Conservation (phyloP, 2,888 invertebrate genomes). For the Drosophila infuscata region DNA sequence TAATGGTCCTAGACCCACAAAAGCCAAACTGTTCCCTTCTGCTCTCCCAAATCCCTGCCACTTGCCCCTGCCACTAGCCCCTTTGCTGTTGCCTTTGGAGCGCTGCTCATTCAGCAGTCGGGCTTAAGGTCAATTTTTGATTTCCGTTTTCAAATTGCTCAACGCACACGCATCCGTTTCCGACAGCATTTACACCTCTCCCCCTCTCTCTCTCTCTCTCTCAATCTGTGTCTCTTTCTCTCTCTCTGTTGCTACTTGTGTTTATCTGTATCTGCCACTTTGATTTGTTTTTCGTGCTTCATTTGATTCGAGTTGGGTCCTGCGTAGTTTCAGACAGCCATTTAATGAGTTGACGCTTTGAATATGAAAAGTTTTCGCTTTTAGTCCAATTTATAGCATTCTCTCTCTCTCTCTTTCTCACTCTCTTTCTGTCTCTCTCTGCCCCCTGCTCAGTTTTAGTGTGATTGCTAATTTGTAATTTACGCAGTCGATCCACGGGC, state of each 20-base stretch:
- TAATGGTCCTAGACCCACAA: conserved; percentile 65
- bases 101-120: conserved; percentile 34
- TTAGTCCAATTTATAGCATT: conserved; percentile 67
- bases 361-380: conserved; percentile 73
- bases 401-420: not conserved
- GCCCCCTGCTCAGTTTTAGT: conserved; percentile 60
- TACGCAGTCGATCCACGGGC: conserved; percentile 74
- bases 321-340: conserved; percentile 67
- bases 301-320: conserved; percentile 65
- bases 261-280: conserved; percentile 55
- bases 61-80: not conserved
- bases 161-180: conserved; percentile 78
- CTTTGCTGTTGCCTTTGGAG: not conserved
- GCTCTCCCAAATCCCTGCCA: not conserved
- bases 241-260: conserved; percentile 8
- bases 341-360: conserved; percentile 81
- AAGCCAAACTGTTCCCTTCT: not conserved
- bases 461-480: conserved; percentile 83
- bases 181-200: conserved; percentile 61
- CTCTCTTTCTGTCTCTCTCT: not conserved
- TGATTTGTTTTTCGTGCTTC: conserved; percentile 80
- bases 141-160: conserved; percentile 79
- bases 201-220: not conserved
- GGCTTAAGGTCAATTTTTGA: conserved; percentile 80
- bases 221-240: conserved; percentile 1